Percentiles rank a stretch among this genome's conserved stretches.
Evolutionary conservation across 2,113 vertebrate genomes (phyloP).

Genomic region (human): GRCh38 chr14:30254001-30254500

Average conservation of each 20-base stretch:
- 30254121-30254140: background rate
- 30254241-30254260: background rate
- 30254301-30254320: background rate
- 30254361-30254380: conserved; percentile 16
- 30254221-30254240: background rate
- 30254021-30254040: background rate
- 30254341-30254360: background rate
- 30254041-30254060: background rate
- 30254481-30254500: too few species aligned
- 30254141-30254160: background rate
- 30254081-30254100: background rate
- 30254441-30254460: too few species aligned
- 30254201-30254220: background rate
- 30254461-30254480: too few species aligned
- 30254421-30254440: too few species aligned
- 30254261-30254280: background rate
- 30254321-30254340: background rate
- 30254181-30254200: background rate
- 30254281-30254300: background rate
- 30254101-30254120: background rate
- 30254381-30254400: too few species aligned
- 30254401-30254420: too few species aligned
- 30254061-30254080: background rate
- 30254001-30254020: background rate
- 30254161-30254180: background rate